These are phyloP conservation scores for Leptestheria dahalacensis DNA, from an alignment of 1,140 invertebrate genomes.

Conservation along the genomic window DNA sequence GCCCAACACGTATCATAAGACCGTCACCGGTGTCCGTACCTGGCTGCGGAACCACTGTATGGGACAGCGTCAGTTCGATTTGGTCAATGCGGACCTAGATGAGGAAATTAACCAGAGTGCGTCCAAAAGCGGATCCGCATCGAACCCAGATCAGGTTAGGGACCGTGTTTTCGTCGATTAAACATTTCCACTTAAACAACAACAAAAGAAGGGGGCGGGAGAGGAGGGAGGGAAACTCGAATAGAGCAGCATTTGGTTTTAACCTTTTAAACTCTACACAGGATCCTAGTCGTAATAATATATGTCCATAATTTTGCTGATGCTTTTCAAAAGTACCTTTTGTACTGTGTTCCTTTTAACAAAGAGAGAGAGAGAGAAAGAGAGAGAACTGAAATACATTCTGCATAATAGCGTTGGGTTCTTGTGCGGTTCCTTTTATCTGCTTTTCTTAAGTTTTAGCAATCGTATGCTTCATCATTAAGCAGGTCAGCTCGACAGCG, in stretches of 20 bases:
- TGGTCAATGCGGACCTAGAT: constrained; percentile 11
- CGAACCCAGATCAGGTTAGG: background rate
- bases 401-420: too few relatives aligned
- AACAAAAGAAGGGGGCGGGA: background rate
- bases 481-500: background rate
- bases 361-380: too few relatives aligned
- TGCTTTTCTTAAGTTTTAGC: background rate
- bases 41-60: constrained; percentile 36
- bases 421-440: too few relatives aligned
- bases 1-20: constrained; percentile 57
- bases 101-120: background rate
- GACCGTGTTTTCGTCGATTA: background rate
- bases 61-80: constrained; percentile 2
- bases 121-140: background rate
- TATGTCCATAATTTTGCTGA: too few relatives aligned
- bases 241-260: too few relatives aligned
- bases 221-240: too few relatives aligned
- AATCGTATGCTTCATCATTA: background rate
- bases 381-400: too few relatives aligned
- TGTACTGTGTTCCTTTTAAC: too few relatives aligned
- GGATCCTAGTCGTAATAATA: too few relatives aligned
- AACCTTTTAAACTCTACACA: too few relatives aligned
- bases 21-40: constrained; percentile 48
- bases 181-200: background rate
- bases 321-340: too few relatives aligned